Evolutionary conservation across 2,888 invertebrate genomes (phyloP), one percentile per base, ranked within the genome.

Genomic region (Rhogogaster chlorosoma): DNA sequence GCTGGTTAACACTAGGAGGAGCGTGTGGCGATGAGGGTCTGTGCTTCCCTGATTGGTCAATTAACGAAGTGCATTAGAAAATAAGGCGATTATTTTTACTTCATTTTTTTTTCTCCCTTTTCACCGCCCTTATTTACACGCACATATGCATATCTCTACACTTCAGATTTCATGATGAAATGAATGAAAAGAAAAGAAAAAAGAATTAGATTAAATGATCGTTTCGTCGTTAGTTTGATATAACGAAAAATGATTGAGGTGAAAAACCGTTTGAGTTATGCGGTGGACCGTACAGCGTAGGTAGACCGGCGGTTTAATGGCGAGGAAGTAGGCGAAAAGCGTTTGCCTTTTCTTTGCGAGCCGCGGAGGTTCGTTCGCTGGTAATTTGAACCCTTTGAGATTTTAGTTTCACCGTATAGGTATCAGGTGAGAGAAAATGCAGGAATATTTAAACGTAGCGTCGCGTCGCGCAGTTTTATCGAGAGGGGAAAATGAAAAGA

Each of bases 61-160:
- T 93, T 92, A 93, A 92, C 92, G 89, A 90, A 90, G 89, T 88
- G 91, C 92, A 92, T 93, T 93, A 92, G 91, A 92, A 93, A 92
- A 92, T 93, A 93, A 93, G 92, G 93, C 92, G 90, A 88, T 88
- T 88, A 85, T 75, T 86, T 38, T 45, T 77, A 10, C 53, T 82
- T 78, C 77, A 78, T 12, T 15, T 26, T 12, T 26, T 61, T 61
- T 26, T 61, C 9, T 7, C 10, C 4, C 26, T 61, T 10, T 26
- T 61, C 2, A 22, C 26, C 26, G 12, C 12, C 26, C 61, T 5
- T 3, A 61, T 9, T 0, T 26, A 61, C 26, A 26, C 9, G 10
- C 7, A 22, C 9, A 12, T 22, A 61, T 7, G 10, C 10, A 26
- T 61, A 1, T 26, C 22, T 26, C 38, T 5, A 57, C 4, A 36